phyloP scores from a whole-genome alignment of 2,113 vertebrate genomes.

The Turnix velox region DNA sequence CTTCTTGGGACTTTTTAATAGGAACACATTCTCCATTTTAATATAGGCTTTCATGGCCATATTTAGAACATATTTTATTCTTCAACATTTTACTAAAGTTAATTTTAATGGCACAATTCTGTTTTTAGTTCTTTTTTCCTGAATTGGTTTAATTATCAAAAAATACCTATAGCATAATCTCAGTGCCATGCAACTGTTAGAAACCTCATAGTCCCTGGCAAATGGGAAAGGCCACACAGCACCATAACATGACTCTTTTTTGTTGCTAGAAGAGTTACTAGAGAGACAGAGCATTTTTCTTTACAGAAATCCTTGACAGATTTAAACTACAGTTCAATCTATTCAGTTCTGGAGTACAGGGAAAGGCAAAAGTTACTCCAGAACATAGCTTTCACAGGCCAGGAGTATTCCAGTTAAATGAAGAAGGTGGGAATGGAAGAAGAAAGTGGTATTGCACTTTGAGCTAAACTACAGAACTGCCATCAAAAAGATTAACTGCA shows the following conservation, averaged over 20 bases:
- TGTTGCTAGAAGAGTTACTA: not conserved
- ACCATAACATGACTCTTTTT: not conserved
- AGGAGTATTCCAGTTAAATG: not conserved
- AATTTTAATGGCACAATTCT: not conserved
- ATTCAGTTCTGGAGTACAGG: not conserved
- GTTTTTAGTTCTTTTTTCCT: fast-evolving
- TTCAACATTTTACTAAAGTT: not conserved
- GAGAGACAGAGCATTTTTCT: not conserved
- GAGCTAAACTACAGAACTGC: not conserved
- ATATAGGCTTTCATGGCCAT: not conserved
- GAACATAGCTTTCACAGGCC: not conserved
- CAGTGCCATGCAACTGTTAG: not conserved
- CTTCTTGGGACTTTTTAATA: not conserved
- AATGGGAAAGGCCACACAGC: not conserved
- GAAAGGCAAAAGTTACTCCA: not conserved
- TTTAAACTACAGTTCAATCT: not conserved
- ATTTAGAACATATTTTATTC: not conserved
- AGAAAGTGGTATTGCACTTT: not conserved
- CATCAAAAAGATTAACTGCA: not conserved
- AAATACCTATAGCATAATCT: not conserved
- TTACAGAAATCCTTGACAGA: not conserved
- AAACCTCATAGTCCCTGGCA: not conserved
- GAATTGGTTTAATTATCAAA: not conserved
- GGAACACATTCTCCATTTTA: not conserved
- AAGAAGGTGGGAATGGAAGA: not conserved